A percentile compares a stretch with the other conserved stretches of the same genome.
These are phyloP conservation scores for Atta colombica DNA, from an alignment of 1,140 invertebrate species.

Conservation along the genomic window DNA sequence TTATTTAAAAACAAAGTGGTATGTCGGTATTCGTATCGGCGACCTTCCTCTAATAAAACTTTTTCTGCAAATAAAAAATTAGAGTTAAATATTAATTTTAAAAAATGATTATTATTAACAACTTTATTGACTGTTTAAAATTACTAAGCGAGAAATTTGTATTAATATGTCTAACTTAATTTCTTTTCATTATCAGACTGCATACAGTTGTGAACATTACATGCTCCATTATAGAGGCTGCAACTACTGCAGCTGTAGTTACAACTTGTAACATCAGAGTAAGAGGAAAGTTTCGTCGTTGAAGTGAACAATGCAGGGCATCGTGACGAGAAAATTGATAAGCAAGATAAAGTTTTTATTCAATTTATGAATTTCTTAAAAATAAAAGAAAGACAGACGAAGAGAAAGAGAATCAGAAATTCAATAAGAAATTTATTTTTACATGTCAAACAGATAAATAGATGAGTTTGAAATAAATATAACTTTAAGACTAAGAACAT, in stretches of 20 bases:
- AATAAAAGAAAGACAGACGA: not conserved
- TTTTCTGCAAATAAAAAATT: not conserved
- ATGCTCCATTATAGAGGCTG: not conserved
- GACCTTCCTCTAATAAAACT: not conserved
- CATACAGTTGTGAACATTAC: not conserved
- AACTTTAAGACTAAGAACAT: not conserved
- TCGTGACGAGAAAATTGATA: slow-evolving; percentile 23
- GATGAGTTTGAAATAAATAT: not conserved
- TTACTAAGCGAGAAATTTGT: not conserved
- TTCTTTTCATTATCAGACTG: not conserved
- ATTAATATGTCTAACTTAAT: not conserved
- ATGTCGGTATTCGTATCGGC: too few relatives aligned
- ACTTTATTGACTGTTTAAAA: slow-evolving; percentile 4
- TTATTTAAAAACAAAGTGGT: not conserved
- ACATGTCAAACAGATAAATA: not conserved
- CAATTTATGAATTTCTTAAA: slow-evolving; percentile 16
- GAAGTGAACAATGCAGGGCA: not conserved
- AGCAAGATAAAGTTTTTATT: slow-evolving; percentile 26
- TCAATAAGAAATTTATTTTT: not conserved
- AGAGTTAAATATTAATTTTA: not conserved
- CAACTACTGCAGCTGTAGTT: slow-evolving; percentile 4
- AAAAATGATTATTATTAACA: not conserved
- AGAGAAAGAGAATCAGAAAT: not conserved
- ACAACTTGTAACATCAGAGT: slow-evolving; percentile 7
- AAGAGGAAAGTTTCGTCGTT: slow-evolving; percentile 48